These are phyloP conservation scores for Dascillus cervinus DNA, from an alignment of 2,888 invertebrate genomes.

Conservation along the genomic window DNA sequence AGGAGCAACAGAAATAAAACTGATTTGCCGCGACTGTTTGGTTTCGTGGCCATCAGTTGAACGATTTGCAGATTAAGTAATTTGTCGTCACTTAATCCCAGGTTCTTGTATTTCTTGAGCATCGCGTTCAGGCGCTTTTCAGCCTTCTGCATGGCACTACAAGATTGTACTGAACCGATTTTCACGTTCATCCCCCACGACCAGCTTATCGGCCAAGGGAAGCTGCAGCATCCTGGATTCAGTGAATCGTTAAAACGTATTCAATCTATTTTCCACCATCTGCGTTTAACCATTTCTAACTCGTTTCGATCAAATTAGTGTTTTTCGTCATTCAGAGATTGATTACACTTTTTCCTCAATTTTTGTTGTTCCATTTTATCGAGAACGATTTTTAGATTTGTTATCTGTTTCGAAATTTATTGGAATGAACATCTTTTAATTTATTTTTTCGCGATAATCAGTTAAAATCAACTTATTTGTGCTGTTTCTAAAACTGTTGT, in stretches of 20 bases:
- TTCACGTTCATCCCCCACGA: conserved; percentile 6
- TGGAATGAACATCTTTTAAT: no score
- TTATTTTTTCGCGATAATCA: no score
- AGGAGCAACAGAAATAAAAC: conserved; percentile 8
- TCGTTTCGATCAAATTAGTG: no score
- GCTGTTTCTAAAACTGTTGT: no score
- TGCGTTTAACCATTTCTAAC: conserved; percentile 15
- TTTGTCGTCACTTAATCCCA: conserved; percentile 15
- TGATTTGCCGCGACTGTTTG: no score
- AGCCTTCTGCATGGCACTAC: conserved; percentile 23
- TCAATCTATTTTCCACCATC: conserved; percentile 21
- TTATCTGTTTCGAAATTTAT: no score
- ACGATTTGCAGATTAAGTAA: conserved; percentile 16
- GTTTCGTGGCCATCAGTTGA: conserved; percentile 13
- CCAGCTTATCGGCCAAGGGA: conserved; percentile 17
- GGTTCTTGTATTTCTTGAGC: conserved; percentile 18
- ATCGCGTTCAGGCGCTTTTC: conserved; percentile 24
- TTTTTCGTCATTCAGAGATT: no score
- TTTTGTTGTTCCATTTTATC: no score
- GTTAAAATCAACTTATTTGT: no score
- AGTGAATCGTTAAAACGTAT: conserved; percentile 21
- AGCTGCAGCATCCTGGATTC: conserved; percentile 23
- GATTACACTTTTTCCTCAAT: no score
- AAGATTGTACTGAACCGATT: conserved; percentile 12
- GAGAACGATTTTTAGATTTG: no score